phyloP scores from a whole-genome alignment of 2,888 invertebrate species.

The Cylloceria caligata region DNA sequence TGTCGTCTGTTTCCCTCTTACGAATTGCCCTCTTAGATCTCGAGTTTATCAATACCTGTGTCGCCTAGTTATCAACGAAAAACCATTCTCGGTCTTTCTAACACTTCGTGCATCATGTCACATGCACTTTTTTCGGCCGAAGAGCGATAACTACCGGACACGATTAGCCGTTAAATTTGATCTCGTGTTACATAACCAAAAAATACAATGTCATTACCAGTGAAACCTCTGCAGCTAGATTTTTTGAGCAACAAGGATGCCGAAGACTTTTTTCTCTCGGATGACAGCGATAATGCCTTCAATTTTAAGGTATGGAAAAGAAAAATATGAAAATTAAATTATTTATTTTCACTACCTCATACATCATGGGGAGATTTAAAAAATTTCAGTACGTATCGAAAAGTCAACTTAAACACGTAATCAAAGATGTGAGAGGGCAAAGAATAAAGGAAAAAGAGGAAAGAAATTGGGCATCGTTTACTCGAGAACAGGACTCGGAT shows the following conservation, averaged over 20 bases:
- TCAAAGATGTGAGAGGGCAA: slow-evolving; percentile 78
- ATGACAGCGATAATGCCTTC: slow-evolving; percentile 86
- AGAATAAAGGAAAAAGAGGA: slow-evolving; percentile 78
- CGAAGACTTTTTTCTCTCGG: slow-evolving; percentile 71
- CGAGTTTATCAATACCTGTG: neutral
- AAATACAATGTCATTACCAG: slow-evolving; percentile 67
- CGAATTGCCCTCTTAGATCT: slow-evolving; percentile 21
- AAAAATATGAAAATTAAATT: neutral
- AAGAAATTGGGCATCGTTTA: slow-evolving; percentile 76
- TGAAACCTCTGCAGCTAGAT: slow-evolving; percentile 66
- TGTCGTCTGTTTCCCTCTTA: neutral
- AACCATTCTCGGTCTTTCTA: neutral
- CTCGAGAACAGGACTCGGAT: slow-evolving; percentile 72
- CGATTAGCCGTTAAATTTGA: neutral
- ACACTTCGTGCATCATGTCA: neutral
- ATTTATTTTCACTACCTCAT: too few species aligned
- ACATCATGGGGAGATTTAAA: too few species aligned
- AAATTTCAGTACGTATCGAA: slow-evolving; percentile 78
- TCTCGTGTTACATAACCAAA: slow-evolving; percentile 61
- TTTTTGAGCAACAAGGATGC: slow-evolving; percentile 73
- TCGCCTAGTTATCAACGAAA: neutral
- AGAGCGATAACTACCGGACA: neutral
- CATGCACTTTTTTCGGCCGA: neutral
- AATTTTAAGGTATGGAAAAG: slow-evolving; percentile 87
- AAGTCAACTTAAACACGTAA: slow-evolving; percentile 78